Conservation (phyloP, 2,113 vertebrate genomes). For the Psammodynastes pulverulentus region DNA sequence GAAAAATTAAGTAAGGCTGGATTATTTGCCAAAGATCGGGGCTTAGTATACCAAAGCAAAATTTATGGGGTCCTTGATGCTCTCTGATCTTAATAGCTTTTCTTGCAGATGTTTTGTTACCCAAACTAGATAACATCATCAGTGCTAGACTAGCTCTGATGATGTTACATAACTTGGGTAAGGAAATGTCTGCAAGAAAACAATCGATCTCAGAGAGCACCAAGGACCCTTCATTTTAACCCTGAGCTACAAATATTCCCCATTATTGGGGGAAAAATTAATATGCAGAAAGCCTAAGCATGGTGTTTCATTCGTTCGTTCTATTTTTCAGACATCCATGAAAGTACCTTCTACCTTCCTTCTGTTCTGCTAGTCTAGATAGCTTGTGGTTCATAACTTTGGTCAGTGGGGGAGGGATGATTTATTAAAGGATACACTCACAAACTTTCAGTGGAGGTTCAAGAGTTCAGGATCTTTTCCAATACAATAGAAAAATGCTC, state of each 20-base stretch:
- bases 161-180: neutral
- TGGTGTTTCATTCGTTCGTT: neutral
- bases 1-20: neutral
- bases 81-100: neutral
- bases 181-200: neutral
- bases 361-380: neutral
- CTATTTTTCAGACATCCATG: neutral
- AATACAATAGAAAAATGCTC: neutral
- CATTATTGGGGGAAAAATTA: neutral
- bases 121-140: neutral
- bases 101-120: neutral
- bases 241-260: neutral
- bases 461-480: neutral
- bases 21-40: neutral
- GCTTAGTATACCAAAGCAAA: neutral
- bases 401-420: neutral
- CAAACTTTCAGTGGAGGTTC: neutral
- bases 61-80: neutral
- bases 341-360: neutral
- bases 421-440: neutral
- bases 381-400: neutral
- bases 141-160: neutral
- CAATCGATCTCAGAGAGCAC: neutral
- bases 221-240: neutral
- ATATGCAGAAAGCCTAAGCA: neutral